Conservation (phyloP, 2,113 vertebrate species). For the Colistium nudipinnis region DNA sequence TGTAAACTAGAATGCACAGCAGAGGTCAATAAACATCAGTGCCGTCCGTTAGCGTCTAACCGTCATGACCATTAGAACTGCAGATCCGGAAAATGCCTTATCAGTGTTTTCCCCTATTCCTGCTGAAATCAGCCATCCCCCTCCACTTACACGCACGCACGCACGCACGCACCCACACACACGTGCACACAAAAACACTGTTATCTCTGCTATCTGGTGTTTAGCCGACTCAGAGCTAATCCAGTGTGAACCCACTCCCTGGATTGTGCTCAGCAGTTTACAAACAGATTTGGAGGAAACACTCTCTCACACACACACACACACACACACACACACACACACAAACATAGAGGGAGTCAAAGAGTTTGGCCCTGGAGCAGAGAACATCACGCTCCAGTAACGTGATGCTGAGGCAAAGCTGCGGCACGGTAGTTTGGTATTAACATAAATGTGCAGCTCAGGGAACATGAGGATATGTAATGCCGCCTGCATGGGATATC, state of each 20-base stretch:
- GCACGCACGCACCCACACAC: slow-evolving; percentile 18
- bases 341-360: slow-evolving; percentile 37
- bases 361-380: slow-evolving; percentile 71
- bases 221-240: slow-evolving; percentile 78
- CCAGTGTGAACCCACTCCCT: slow-evolving; percentile 74
- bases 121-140: slow-evolving; percentile 71
- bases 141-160: slow-evolving; percentile 9
- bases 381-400: slow-evolving; percentile 81
- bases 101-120: slow-evolving; percentile 68
- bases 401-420: slow-evolving; percentile 72
- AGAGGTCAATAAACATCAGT: slow-evolving; percentile 44
- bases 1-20: slow-evolving; percentile 56
- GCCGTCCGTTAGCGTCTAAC: slow-evolving; percentile 53
- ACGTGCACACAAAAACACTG: slow-evolving; percentile 38
- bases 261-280: slow-evolving; percentile 77
- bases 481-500: slow-evolving; percentile 43
- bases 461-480: slow-evolving; percentile 44
- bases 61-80: slow-evolving; percentile 52
- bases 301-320: slow-evolving; percentile 34
- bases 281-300: slow-evolving; percentile 68
- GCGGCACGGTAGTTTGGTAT: slow-evolving; percentile 62
- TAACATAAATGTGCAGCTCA: slow-evolving; percentile 67
- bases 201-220: slow-evolving; percentile 77
- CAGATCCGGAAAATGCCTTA: slow-evolving; percentile 64
- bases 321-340: slow-evolving; percentile 39